phyloP scores from a whole-genome alignment of 2,888 invertebrate genomes.

The Oscheius onirici region DNA sequence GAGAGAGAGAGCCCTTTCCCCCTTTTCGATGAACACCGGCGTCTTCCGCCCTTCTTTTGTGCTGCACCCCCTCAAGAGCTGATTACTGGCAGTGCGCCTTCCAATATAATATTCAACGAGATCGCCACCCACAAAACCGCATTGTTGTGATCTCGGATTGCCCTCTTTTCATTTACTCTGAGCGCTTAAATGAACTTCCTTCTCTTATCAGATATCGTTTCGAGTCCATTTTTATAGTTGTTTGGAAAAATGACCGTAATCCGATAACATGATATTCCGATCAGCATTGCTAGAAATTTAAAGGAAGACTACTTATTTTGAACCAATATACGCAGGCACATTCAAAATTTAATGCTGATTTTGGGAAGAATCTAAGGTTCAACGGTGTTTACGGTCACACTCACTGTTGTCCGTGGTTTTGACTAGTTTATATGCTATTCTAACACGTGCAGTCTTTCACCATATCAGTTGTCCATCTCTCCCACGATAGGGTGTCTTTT shows the following conservation, averaged over 20 bases:
- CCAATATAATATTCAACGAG: conserved; percentile 9
- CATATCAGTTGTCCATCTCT: conserved; percentile 16
- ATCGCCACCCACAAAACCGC: background rate
- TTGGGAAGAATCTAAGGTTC: too few relatives aligned
- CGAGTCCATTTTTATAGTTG: too few relatives aligned
- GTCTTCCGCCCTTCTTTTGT: conserved; percentile 27
- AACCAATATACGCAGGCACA: too few relatives aligned
- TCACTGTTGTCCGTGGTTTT: too few relatives aligned
- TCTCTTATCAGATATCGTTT: too few relatives aligned
- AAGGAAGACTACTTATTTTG: too few relatives aligned
- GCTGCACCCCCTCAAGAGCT: background rate
- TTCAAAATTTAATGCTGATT: too few relatives aligned
- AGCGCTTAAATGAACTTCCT: background rate
- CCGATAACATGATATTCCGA: too few relatives aligned
- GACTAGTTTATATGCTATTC: too few relatives aligned
- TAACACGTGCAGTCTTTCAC: background rate
- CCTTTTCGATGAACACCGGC: conserved; percentile 16
- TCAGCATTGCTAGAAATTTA: too few relatives aligned
- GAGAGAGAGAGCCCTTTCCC: background rate
- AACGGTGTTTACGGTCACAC: too few relatives aligned
- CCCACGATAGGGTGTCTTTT: conserved; percentile 1
- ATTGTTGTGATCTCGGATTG: background rate
- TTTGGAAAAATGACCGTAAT: too few relatives aligned
- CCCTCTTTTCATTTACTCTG: background rate
- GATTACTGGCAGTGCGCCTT: conserved; percentile 7